These are phyloP conservation scores for Eumerus sabulonum DNA, from an alignment of 2,888 invertebrate genomes.

Conservation along the genomic window DNA sequence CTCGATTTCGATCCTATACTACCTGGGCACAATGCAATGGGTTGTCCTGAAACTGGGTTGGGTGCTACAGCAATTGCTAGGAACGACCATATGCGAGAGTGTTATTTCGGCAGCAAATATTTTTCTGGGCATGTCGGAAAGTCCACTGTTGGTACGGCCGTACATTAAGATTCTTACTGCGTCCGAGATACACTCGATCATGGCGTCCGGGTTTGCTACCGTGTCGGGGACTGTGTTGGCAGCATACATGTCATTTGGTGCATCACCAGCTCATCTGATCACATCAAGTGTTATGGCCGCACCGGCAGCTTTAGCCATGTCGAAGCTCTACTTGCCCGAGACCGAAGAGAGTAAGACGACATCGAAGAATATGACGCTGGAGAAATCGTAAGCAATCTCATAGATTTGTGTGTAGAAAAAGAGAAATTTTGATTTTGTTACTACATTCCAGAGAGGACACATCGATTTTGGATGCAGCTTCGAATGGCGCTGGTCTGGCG, in stretches of 20 bases:
- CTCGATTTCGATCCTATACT: slow-evolving; percentile 92
- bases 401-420: too few relatives aligned
- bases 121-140: slow-evolving; percentile 96
- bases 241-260: slow-evolving; percentile 94
- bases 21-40: slow-evolving; percentile 92
- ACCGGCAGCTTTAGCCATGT: slow-evolving; percentile 92
- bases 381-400: slow-evolving; percentile 82
- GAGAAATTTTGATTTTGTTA: too few relatives aligned
- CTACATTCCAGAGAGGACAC: slow-evolving; percentile 85
- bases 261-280: slow-evolving; percentile 91
- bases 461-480: slow-evolving; percentile 93
- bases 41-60: slow-evolving; percentile 89
- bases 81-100: slow-evolving; percentile 96
- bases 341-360: slow-evolving; percentile 88
- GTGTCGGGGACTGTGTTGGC: slow-evolving; percentile 96
- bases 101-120: slow-evolving; percentile 95
- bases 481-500: slow-evolving; percentile 91
- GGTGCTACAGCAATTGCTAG: slow-evolving; percentile 85
- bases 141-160: slow-evolving; percentile 92
- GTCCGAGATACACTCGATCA: slow-evolving; percentile 95
- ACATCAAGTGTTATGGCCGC: slow-evolving; percentile 98
- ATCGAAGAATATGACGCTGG: slow-evolving; percentile 86
- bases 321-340: slow-evolving; percentile 96
- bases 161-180: slow-evolving; percentile 89
- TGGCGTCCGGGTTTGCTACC: slow-evolving; percentile 97